A percentile compares a stretch with the other conserved stretches of the same genome.
These are phyloP conservation scores for Marasmarcha lunaedactyla DNA, from an alignment of 2,888 invertebrate species.

Conservation along the genomic window DNA sequence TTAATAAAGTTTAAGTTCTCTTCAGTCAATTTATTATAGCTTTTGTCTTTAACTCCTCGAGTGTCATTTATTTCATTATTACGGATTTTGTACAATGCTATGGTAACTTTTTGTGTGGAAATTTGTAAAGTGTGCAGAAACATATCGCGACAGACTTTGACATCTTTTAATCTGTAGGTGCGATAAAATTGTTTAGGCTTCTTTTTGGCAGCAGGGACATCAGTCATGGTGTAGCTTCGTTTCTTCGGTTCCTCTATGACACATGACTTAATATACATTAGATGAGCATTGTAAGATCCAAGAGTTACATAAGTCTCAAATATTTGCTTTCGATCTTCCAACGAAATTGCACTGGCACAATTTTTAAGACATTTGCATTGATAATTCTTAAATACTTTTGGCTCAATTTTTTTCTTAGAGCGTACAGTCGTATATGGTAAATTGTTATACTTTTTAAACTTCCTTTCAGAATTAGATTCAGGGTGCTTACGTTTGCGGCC, in stretches of 20 bases:
- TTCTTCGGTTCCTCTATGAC: slow-evolving; percentile 7
- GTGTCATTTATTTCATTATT: background rate
- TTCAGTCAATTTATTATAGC: slow-evolving; percentile 1
- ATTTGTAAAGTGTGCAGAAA: slow-evolving; percentile 6
- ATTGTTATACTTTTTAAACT: too few species aligned
- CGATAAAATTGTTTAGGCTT: slow-evolving; percentile 5
- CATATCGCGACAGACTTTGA: slow-evolving; percentile 5
- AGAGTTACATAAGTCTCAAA: slow-evolving; percentile 12
- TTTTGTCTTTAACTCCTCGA: background rate
- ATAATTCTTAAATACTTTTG: slow-evolving; percentile 11
- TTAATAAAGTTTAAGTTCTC: slow-evolving; percentile 2
- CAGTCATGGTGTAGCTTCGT: background rate
- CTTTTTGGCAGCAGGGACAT: background rate
- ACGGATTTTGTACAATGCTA: background rate
- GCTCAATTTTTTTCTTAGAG: slow-evolving; percentile 8
- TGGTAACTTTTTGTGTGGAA: slow-evolving; percentile 4
- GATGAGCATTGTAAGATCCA: slow-evolving; percentile 14
- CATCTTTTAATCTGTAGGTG: slow-evolving; percentile 1
- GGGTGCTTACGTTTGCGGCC: slow-evolving; percentile 10
- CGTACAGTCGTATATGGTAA: background rate
- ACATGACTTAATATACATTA: slow-evolving; percentile 9
- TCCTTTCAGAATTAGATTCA: background rate
- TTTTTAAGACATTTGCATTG: slow-evolving; percentile 5
- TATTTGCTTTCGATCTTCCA: slow-evolving; percentile 11
- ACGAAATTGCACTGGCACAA: slow-evolving; percentile 7